Percentiles rank a stretch among this genome's conserved stretches.
These are phyloP conservation scores for Acyrthosiphon pisum DNA, from an alignment of 1,140 invertebrate genomes.

Conservation along the genomic window DNA sequence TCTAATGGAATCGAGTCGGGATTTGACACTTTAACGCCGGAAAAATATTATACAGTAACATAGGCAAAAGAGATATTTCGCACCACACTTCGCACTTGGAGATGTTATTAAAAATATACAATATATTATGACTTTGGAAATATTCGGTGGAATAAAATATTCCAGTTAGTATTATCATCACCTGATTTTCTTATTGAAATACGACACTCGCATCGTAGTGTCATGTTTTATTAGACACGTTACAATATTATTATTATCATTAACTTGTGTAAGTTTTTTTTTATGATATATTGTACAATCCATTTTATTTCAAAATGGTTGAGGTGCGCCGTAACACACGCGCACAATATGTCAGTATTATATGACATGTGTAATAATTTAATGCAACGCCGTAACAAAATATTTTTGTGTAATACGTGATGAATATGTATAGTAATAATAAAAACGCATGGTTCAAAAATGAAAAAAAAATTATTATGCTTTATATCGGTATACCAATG, in stretches of 20 bases:
- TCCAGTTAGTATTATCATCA: background rate
- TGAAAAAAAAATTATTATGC: background rate
- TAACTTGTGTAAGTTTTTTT: background rate
- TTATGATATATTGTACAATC: background rate
- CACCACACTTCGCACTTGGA: background rate
- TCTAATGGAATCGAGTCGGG: background rate
- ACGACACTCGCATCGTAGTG: background rate
- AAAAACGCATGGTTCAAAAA: background rate
- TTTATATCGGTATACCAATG: background rate
- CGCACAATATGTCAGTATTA: background rate
- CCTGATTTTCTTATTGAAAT: background rate
- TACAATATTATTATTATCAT: background rate
- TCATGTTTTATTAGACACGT: background rate
- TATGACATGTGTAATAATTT: background rate
- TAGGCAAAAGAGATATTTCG: background rate
- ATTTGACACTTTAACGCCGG: background rate
- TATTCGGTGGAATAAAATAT: background rate
- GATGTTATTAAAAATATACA: background rate
- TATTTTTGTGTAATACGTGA: background rate
- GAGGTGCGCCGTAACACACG: background rate
- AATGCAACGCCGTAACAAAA: background rate
- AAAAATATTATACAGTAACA: background rate
- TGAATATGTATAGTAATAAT: background rate
- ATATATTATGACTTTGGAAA: background rate
- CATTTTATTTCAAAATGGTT: background rate